phyloP scores from a whole-genome alignment of 2,797 vertebrate species.

The Anas georgica region DNA sequence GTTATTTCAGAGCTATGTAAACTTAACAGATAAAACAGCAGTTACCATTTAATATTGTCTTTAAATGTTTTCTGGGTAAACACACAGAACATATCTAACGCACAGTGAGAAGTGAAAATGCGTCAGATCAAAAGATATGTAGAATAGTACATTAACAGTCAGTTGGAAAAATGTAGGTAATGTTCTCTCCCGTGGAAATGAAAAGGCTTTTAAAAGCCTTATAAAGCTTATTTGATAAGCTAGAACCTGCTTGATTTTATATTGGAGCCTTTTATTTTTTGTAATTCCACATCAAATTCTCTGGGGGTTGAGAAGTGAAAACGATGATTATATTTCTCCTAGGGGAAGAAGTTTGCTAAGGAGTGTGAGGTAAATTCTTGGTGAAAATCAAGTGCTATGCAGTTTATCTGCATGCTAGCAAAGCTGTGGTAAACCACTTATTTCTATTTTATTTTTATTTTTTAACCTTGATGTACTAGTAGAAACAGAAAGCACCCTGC shows the following conservation, averaged over 20 bases:
- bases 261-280: not conserved
- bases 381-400: not conserved
- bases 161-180: not conserved
- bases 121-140: not conserved
- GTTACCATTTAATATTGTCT: not conserved
- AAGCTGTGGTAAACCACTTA: not conserved
- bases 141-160: not conserved
- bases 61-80: not conserved
- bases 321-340: not conserved
- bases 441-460: not conserved
- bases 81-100: not conserved
- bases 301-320: not conserved
- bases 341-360: not conserved
- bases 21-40: not conserved
- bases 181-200: not conserved
- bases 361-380: not conserved
- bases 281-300: not conserved
- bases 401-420: not conserved
- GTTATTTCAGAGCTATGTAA: not conserved
- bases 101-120: not conserved
- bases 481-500: not conserved
- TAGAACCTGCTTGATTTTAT: too few species aligned
- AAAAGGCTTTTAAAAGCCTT: not conserved
- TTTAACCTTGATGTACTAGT: not conserved
- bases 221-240: not conserved